Percentiles rank a stretch among this genome's conserved stretches.
These are phyloP conservation scores for Lysandra coridon DNA, from an alignment of 2,888 invertebrate genomes.

Conservation along the genomic window DNA sequence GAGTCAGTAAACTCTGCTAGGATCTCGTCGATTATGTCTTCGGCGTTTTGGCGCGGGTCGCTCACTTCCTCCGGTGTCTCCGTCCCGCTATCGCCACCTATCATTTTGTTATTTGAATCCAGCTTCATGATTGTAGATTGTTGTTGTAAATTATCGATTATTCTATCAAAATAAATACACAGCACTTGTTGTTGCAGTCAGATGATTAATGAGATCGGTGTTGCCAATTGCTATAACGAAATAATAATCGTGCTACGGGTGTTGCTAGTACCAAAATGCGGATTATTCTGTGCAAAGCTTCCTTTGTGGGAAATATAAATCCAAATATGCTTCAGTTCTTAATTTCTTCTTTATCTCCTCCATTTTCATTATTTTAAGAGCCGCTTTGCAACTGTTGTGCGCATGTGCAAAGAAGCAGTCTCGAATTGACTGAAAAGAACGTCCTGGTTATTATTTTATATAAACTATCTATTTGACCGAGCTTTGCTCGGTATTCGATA, in stretches of 20 bases:
- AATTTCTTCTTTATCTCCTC: constrained; percentile 73
- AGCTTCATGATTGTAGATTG: constrained; percentile 64
- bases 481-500: no score
- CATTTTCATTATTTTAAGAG: constrained; percentile 73
- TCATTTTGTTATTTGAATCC: constrained; percentile 76
- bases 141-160: constrained; percentile 51
- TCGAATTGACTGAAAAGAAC: constrained; percentile 63
- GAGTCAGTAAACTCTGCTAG: constrained; percentile 73
- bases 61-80: constrained; percentile 70
- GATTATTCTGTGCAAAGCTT: constrained; percentile 55
- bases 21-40: constrained; percentile 75
- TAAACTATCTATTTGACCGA: not conserved
- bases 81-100: constrained; percentile 67
- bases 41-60: constrained; percentile 72
- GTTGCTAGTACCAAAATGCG: not conserved
- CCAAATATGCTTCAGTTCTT: constrained; percentile 72
- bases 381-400: constrained; percentile 75
- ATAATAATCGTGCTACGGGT: not conserved
- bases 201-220: constrained; percentile 62
- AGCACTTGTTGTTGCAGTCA: constrained; percentile 51
- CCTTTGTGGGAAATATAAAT: constrained; percentile 71
- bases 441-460: not conserved
- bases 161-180: constrained; percentile 66
- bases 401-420: constrained; percentile 76
- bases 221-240: constrained; percentile 56